phyloP scores from a whole-genome alignment of 2,888 invertebrate species.

The Alviniconcha strummeri region DNA sequence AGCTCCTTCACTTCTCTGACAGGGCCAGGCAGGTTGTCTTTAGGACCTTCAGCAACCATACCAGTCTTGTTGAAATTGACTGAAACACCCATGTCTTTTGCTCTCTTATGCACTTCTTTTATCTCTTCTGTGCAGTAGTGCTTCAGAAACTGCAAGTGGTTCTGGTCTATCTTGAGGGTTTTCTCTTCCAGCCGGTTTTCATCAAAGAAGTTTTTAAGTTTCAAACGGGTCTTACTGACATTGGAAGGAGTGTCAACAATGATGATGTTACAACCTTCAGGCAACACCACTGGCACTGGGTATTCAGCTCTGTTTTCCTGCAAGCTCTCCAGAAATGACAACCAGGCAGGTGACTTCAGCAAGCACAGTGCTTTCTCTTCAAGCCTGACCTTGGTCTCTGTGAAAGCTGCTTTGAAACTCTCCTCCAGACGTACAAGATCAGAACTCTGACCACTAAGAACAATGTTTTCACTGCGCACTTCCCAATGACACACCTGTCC shows the following conservation, averaged over 20 bases:
- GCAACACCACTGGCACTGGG: slow-evolving; percentile 9
- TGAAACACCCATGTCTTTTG: slow-evolving; percentile 4
- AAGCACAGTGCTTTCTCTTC: neutral
- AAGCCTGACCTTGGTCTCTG: neutral
- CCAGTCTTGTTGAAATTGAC: slow-evolving; percentile 1
- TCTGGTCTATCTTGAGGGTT: neutral
- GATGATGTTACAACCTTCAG: neutral
- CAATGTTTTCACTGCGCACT: neutral
- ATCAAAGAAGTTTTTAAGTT: neutral
- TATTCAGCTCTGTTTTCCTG: neutral
- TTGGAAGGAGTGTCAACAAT: slow-evolving; percentile 8
- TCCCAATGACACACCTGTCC: slow-evolving; percentile 22
- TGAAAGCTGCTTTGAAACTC: too few species aligned
- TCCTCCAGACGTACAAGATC: neutral
- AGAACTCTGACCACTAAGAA: neutral
- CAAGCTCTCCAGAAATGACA: slow-evolving; percentile 1
- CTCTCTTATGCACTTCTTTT: neutral
- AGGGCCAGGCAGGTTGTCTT: neutral
- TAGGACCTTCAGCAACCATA: slow-evolving; percentile 6
- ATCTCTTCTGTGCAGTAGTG: slow-evolving; percentile 8
- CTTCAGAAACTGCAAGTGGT: slow-evolving; percentile 3
- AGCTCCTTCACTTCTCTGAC: neutral
- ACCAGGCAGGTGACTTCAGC: slow-evolving; percentile 12
- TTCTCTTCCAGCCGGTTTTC: slow-evolving; percentile 22
- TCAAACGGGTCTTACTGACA: neutral